Evolutionary conservation across 1,140 invertebrate species (phyloP).

Genomic region (Megathymus violae): DNA sequence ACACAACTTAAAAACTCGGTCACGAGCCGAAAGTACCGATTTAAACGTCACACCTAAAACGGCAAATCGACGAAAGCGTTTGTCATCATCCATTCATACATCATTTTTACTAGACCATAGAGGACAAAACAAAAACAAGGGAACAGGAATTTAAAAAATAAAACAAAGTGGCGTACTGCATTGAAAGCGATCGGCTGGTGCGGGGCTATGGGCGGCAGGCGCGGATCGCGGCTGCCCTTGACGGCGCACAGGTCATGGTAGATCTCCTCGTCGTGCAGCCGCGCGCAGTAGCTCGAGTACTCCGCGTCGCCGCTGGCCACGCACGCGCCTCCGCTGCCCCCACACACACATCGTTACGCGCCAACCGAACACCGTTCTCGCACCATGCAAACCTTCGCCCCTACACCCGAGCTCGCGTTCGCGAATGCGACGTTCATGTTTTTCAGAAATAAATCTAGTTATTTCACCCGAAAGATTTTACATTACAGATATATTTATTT

Average conservation of each 20-base stretch:
- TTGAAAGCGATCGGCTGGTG: constrained; percentile 65
- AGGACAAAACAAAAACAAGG: constrained; percentile 5
- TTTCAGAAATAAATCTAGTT: too few species aligned
- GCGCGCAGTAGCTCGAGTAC: constrained; percentile 87
- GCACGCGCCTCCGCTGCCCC: constrained; percentile 53
- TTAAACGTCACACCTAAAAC: background rate
- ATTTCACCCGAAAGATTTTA: too few species aligned
- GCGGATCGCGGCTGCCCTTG: constrained; percentile 51
- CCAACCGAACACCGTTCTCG: constrained; percentile 20
- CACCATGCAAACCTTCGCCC: background rate
- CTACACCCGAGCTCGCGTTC: background rate
- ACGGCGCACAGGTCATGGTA: constrained; percentile 92
- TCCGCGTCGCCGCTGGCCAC: constrained; percentile 80
- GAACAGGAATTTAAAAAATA: constrained; percentile 46
- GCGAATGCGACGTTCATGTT: background rate
- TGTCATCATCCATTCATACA: constrained; percentile 3
- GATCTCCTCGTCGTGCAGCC: constrained; percentile 90
- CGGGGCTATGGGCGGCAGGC: constrained; percentile 53
- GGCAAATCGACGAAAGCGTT: too few species aligned
- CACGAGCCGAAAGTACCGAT: constrained; percentile 5
- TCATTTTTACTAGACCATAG: background rate
- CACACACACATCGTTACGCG: constrained; percentile 38
- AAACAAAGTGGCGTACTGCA: constrained; percentile 65
- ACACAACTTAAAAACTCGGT: constrained; percentile 4
- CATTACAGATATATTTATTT: too few species aligned